phyloP scores from a whole-genome alignment of 2,113 vertebrate genomes.

The Psittacula cyanocephala region DNA sequence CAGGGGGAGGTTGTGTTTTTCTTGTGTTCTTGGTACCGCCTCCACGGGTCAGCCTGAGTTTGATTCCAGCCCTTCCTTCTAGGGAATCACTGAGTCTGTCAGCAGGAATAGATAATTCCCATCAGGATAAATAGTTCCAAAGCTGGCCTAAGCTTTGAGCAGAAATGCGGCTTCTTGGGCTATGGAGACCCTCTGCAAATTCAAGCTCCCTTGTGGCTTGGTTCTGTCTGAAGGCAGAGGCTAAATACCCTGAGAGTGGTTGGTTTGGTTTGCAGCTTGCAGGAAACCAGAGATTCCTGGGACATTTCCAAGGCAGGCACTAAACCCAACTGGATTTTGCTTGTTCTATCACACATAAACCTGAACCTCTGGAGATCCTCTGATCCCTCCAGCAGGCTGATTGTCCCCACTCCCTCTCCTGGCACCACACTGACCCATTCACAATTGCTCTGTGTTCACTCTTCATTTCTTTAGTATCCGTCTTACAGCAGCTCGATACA shows the following conservation, averaged over 20 bases:
- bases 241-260: neutral
- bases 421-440: neutral
- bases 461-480: neutral
- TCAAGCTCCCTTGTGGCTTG: neutral
- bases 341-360: neutral
- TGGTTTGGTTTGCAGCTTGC: neutral
- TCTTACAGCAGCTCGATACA: neutral
- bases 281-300: conserved; percentile 34
- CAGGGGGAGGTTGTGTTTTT: neutral
- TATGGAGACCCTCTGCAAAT: neutral
- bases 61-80: neutral
- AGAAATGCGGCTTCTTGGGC: neutral
- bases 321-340: neutral
- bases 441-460: neutral
- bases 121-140: neutral
- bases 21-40: neutral
- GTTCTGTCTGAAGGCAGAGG: neutral
- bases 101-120: neutral
- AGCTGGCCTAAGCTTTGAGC: neutral
- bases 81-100: neutral
- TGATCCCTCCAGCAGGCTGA: neutral
- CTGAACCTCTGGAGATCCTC: neutral
- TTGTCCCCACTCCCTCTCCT: neutral
- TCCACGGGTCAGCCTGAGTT: neutral
- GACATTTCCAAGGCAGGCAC: neutral